Conservation (phyloP, 1,140 invertebrate genomes). For the Vanessa tameamea region DNA sequence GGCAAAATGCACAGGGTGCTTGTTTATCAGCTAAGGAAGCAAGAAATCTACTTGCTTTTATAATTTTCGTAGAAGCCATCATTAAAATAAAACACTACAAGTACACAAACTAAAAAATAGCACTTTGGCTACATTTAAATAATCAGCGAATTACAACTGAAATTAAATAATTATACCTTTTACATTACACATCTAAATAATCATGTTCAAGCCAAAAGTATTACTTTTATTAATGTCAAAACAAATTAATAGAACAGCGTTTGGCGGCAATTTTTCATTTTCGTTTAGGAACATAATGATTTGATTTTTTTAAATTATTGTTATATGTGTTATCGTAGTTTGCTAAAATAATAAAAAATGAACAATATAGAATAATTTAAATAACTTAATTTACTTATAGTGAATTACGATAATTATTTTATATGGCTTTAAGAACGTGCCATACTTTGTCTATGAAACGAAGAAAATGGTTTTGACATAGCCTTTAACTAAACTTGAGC, state of each 20-base stretch:
- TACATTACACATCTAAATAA: no score
- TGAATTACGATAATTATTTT: neutral
- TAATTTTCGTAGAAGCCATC: constrained; percentile 13
- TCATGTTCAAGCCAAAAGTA: no score
- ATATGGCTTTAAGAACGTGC: neutral
- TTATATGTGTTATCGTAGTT: no score
- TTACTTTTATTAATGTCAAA: neutral
- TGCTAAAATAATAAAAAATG: no score
- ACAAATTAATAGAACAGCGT: constrained; percentile 11
- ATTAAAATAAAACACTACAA: constrained; percentile 3
- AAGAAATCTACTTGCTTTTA: constrained; percentile 42
- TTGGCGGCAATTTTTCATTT: constrained; percentile 16
- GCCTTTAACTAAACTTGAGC: neutral
- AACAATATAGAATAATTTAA: neutral
- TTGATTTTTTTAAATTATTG: neutral
- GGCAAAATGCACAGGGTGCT: constrained; percentile 63
- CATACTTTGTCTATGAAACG: neutral
- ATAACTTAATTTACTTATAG: no score
- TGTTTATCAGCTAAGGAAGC: constrained; percentile 57
- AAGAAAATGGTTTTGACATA: constrained; percentile 1
- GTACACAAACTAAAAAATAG: neutral
- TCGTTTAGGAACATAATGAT: neutral
- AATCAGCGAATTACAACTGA: no score
- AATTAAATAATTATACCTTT: no score
- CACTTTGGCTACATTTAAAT: no score